Percentiles rank a stretch among this genome's conserved stretches.
Evolutionary conservation across 2,113 vertebrate genomes (phyloP).

Genomic region (Alexandromys fortis): DNA sequence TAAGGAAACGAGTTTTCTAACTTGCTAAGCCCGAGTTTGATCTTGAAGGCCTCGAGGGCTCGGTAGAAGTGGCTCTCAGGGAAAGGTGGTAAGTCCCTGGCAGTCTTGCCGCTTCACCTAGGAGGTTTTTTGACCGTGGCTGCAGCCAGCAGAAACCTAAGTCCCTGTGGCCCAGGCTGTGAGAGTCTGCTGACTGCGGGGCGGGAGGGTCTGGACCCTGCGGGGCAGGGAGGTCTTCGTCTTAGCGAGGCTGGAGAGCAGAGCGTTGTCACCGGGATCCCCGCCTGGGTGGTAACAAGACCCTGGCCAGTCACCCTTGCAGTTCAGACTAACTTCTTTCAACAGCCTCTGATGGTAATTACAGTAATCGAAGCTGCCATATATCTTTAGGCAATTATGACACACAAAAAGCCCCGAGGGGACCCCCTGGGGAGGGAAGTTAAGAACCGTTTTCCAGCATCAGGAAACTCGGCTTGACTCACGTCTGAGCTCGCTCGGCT

Average conservation of each 20-base stretch:
- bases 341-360: slow-evolving; percentile 94
- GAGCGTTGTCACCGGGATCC: slow-evolving; percentile 76
- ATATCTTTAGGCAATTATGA: slow-evolving; percentile 95
- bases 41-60: neutral
- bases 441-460: slow-evolving; percentile 89
- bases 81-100: neutral
- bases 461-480: slow-evolving; percentile 86
- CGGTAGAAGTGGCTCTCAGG: neutral
- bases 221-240: neutral
- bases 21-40: neutral
- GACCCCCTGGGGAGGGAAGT: slow-evolving; percentile 90
- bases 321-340: slow-evolving; percentile 89
- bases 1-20: neutral
- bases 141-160: neutral
- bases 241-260: slow-evolving; percentile 58
- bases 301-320: slow-evolving; percentile 82
- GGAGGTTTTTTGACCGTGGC: neutral
- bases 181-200: slow-evolving; percentile 65
- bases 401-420: slow-evolving; percentile 89
- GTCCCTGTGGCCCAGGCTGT: neutral
- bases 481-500: slow-evolving; percentile 78
- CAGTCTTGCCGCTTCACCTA: neutral
- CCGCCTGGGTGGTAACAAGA: slow-evolving; percentile 91
- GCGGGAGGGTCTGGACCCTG: slow-evolving; percentile 32
- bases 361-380: slow-evolving; percentile 97